Conservation (phyloP, 2,888 invertebrate species). For the Augochlorella aurata region DNA sequence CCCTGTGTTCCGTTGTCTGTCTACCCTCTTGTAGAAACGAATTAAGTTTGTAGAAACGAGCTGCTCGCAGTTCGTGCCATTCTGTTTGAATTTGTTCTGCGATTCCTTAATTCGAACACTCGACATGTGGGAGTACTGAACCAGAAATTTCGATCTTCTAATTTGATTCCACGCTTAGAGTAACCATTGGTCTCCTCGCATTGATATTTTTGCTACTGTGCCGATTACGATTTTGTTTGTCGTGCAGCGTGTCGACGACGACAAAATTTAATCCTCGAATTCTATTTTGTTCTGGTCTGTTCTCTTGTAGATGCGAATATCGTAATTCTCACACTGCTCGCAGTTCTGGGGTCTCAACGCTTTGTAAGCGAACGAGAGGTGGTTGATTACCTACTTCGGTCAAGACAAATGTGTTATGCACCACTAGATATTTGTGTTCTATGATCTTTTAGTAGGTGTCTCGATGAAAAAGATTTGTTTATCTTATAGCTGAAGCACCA, state of each 20-base stretch:
- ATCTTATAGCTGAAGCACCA: constrained; percentile 84
- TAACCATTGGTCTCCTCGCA: neutral
- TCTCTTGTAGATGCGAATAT: neutral
- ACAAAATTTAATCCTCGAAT: neutral
- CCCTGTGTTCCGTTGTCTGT: neutral
- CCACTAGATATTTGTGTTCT: constrained; percentile 5
- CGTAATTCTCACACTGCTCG: neutral
- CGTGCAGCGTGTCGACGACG: neutral
- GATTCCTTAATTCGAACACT: no score
- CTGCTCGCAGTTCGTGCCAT: neutral
- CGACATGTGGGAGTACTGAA: no score
- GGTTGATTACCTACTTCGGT: neutral
- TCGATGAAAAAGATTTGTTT: neutral
- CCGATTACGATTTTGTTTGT: neutral
- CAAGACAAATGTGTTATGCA: neutral
- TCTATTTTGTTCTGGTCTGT: constrained; percentile 7
- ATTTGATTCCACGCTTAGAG: neutral
- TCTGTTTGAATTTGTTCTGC: no score
- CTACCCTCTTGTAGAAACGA: neutral
- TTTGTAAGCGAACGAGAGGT: neutral
- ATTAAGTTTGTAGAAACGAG: neutral
- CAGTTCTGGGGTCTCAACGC: constrained; percentile 2
- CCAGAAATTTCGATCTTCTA: neutral
- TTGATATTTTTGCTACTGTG: neutral
- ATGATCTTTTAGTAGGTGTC: neutral